Percentiles rank a stretch among this genome's conserved stretches.
phyloP scores from a whole-genome alignment of 2,888 invertebrate species.

The Lissocephala sabroskyi region DNA sequence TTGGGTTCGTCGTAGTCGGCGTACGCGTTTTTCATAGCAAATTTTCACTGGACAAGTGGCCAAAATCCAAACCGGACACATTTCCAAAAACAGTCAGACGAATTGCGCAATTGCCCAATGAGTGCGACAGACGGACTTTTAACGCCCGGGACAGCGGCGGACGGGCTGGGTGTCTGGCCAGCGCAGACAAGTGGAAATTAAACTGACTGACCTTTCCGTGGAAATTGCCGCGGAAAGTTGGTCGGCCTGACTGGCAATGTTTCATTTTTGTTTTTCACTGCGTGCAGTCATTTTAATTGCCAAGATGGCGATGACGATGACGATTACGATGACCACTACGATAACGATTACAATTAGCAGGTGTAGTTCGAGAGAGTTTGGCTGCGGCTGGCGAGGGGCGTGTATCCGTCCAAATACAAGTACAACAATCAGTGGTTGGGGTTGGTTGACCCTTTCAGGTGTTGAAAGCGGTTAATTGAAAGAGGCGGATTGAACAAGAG shows the following conservation, averaged over 20 bases:
- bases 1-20: neutral
- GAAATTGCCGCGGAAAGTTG: slow-evolving; percentile 4
- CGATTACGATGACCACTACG: neutral
- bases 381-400: no score
- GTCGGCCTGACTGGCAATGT: neutral
- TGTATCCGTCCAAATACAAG: no score
- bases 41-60: slow-evolving; percentile 28
- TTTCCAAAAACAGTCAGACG: slow-evolving; percentile 12
- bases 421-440: no score
- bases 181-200: neutral
- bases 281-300: slow-evolving; percentile 10
- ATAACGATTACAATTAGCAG: no score
- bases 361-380: no score
- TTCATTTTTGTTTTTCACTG: neutral
- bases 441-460: no score
- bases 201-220: slow-evolving; percentile 39
- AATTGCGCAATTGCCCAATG: slow-evolving; percentile 1
- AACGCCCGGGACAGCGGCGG: no score
- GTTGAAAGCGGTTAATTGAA: no score
- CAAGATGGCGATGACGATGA: no score
- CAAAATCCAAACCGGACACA: slow-evolving; percentile 37
- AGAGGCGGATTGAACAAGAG: no score
- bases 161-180: no score
- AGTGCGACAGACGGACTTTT: no score
- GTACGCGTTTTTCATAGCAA: slow-evolving; percentile 41